Evolutionary conservation across 2,888 invertebrate genomes (phyloP).

Genomic region (Chymomyza procnemis): DNA sequence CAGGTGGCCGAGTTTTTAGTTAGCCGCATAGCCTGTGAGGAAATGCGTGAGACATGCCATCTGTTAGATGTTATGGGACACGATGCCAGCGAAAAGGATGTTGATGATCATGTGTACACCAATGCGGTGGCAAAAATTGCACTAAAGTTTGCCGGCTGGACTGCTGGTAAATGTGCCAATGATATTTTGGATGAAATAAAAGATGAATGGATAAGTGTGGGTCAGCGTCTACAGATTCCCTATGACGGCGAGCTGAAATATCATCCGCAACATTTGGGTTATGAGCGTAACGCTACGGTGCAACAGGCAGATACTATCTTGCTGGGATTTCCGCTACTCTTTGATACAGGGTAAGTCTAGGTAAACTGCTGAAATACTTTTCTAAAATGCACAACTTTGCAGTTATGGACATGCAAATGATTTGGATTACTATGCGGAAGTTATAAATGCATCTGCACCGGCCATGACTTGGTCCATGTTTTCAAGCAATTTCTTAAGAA

Average conservation of each 20-base stretch:
- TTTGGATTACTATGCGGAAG: slow-evolving; percentile 2
- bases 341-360: slow-evolving; percentile 77
- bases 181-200: slow-evolving; percentile 4
- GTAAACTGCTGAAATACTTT: neutral
- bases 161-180: slow-evolving; percentile 73
- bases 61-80: slow-evolving; percentile 81
- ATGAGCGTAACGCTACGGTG: slow-evolving; percentile 78
- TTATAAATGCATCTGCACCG: neutral
- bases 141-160: slow-evolving; percentile 79
- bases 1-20: slow-evolving; percentile 82
- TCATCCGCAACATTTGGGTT: slow-evolving; percentile 81
- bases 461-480: slow-evolving; percentile 2
- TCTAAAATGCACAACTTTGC: neutral
- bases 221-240: slow-evolving; percentile 80
- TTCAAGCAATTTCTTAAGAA: slow-evolving; percentile 4
- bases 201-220: slow-evolving; percentile 77
- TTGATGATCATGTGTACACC: slow-evolving; percentile 81
- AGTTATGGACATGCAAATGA: neutral
- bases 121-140: slow-evolving; percentile 81
- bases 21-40: slow-evolving; percentile 79
- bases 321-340: slow-evolving; percentile 80
- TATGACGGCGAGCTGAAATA: slow-evolving; percentile 80
- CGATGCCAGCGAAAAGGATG: slow-evolving; percentile 81
- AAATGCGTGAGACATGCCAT: neutral
- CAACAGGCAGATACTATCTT: slow-evolving; percentile 82